These are phyloP conservation scores for Holacanthus passer DNA, from an alignment of 2,113 vertebrate genomes.

Conservation along the genomic window DNA sequence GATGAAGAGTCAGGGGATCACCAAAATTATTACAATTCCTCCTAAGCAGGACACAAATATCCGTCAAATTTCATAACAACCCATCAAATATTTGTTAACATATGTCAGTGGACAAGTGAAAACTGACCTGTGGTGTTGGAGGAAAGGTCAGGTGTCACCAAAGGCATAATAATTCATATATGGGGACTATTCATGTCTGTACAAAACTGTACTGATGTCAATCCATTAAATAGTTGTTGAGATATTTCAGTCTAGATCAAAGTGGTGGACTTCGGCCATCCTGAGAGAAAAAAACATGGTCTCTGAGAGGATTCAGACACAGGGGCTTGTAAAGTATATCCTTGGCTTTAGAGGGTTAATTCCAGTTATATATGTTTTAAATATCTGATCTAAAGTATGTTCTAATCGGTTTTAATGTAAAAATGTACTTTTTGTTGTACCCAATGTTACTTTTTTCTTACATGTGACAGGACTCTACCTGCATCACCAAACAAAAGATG, in stretches of 20 bases:
- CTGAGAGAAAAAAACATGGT: neutral
- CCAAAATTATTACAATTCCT: neutral
- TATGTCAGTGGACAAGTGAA: neutral
- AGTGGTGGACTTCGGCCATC: neutral
- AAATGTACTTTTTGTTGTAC: no score
- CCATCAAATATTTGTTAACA: neutral
- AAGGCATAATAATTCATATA: no score
- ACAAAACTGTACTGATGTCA: neutral
- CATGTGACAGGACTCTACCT: neutral
- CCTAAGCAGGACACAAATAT: neutral
- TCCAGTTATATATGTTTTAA: neutral
- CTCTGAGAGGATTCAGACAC: neutral
- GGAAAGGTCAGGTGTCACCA: neutral
- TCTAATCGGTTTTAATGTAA: no score
- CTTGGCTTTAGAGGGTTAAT: neutral
- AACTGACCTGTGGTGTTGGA: neutral
- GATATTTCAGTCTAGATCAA: neutral
- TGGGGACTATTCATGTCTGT: neutral
- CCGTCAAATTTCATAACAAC: neutral
- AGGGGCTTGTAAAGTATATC: neutral
- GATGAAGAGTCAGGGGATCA: neutral
- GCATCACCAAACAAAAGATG: slow-evolving; percentile 34
- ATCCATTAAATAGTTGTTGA: neutral
- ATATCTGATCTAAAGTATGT: neutral
- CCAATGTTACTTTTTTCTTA: no score